phyloP scores from a whole-genome alignment of 2,888 invertebrate genomes.

The Pachydiplax longipennis region DNA sequence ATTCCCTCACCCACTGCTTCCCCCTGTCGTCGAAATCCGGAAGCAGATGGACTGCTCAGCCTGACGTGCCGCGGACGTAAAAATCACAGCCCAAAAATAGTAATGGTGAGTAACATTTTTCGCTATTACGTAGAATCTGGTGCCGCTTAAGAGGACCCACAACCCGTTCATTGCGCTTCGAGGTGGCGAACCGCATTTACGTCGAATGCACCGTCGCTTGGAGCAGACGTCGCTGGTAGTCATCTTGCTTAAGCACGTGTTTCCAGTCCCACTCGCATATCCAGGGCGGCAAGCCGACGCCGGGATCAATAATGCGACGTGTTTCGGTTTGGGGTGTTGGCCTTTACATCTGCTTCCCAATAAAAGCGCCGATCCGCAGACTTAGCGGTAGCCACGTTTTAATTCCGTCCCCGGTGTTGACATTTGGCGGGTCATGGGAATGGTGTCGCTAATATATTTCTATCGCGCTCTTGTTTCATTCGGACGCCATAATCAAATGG shows the following conservation, averaged over 20 bases:
- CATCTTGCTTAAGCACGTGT: slow-evolving; percentile 10
- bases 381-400: too few species aligned
- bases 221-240: background rate
- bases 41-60: slow-evolving; percentile 4
- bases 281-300: background rate
- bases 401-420: too few species aligned
- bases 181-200: background rate
- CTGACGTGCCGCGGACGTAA: slow-evolving; percentile 24
- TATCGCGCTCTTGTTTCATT: background rate
- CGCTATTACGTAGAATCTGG: background rate
- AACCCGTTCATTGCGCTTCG: background rate
- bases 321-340: background rate
- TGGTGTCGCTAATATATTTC: background rate
- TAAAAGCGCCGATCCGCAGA: too few species aligned
- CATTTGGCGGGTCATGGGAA: too few species aligned
- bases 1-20: background rate
- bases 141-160: background rate
- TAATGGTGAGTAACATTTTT: slow-evolving; percentile 40
- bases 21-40: background rate
- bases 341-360: background rate
- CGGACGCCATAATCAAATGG: background rate
- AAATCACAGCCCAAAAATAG: slow-evolving; percentile 14
- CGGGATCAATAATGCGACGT: slow-evolving; percentile 19
- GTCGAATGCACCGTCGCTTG: background rate
- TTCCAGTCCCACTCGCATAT: slow-evolving; percentile 14